Conservation (phyloP, 2,888 invertebrate species). For the Ichneumoninae sp. region DNA sequence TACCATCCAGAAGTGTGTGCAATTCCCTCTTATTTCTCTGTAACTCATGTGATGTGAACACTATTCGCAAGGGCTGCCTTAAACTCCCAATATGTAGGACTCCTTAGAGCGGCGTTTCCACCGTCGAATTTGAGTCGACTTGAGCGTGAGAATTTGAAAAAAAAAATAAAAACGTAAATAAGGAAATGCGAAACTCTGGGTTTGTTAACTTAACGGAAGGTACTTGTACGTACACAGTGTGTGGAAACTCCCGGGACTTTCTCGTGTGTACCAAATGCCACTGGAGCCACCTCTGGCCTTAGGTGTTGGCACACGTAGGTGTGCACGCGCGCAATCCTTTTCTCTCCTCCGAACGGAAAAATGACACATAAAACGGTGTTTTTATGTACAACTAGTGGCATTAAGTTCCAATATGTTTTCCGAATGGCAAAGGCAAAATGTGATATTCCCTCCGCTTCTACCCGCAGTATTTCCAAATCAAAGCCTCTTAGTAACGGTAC, state of each 20-base stretch:
- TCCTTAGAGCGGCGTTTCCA: background rate
- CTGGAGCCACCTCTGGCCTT: slow-evolving; percentile 3
- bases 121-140: no score
- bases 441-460: no score
- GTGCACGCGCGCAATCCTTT: background rate
- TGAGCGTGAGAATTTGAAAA: background rate
- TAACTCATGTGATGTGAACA: no score
- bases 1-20: no score
- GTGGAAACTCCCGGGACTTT: slow-evolving; percentile 3
- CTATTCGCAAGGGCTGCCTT: no score
- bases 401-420: no score
- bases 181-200: background rate
- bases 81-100: background rate
- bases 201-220: background rate
- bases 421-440: no score
- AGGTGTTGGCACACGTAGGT: background rate
- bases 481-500: no score
- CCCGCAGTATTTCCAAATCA: no score
- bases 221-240: background rate
- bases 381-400: background rate
- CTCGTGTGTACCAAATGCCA: slow-evolving; percentile 4
- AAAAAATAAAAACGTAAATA: background rate
- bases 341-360: background rate
- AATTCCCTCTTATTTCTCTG: no score
- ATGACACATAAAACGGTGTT: background rate